Evolutionary conservation across 2,888 invertebrate species (phyloP), one percentile per base, ranked within the genome.

Genomic region (Nomada fucata): DNA sequence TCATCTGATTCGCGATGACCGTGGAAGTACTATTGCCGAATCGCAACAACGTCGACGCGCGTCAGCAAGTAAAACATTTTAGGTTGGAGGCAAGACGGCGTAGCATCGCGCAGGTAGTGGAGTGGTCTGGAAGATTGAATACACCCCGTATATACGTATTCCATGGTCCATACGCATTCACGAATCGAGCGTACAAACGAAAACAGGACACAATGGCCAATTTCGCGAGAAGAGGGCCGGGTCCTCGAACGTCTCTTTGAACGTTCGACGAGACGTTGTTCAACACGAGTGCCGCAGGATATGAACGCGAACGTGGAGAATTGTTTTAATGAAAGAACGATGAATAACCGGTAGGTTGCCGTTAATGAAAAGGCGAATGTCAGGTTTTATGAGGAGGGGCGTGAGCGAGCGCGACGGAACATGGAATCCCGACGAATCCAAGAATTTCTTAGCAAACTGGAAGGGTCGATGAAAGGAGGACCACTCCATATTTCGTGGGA

Each of bases 281-380:
- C 50, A 36, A 63, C 44, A 64, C 70, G 76, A 64, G 70, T 36
- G 7, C 69, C n/a, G n/a, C 11, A 64, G 52, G 60, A 65, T 61
- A 18, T 20, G 60, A 64, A 65, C 52, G 60, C 75, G 47, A 67
- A 59, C 65, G 57, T 53, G 64, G 67, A 64, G 76, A 83, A 79
- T 71, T 76, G 76, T 83, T 85, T 79, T 83, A 79, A 87, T 83
- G 81, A 79, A 76, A 70, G 83, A 87, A 75, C 79, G 85, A 83
- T 86, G 80, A 86, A 86, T 81, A 77, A 77, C 67, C 57, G 61
- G 61, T 50, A 18, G 52, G 65, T 23, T 55, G 65, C 52, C 53
- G 76, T 59, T 78, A 80, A 75, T 80, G 86, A 86, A 85, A 83
- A 85, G 81, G 63, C 77, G 76, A 85, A 79, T 75, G 80, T 85